Conservation (phyloP, 1,140 invertebrate species). For the Drosophila truncata region DNA sequence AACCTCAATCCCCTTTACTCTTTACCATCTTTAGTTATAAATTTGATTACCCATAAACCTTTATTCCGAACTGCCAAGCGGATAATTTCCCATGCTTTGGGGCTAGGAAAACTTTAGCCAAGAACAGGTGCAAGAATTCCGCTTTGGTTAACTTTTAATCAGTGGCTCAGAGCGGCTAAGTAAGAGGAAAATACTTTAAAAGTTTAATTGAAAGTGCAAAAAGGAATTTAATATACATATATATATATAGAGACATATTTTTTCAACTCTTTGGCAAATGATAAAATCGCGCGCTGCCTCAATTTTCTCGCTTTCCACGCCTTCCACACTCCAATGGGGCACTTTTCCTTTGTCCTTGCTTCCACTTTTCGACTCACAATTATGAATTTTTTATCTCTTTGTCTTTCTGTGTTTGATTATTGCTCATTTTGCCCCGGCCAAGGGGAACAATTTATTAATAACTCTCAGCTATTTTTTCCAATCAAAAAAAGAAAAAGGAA, state of each 20-base stretch:
- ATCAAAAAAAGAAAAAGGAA: constrained; percentile 26
- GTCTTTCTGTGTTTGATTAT: constrained; percentile 37
- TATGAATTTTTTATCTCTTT: constrained; percentile 41
- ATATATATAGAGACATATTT: constrained; percentile 3
- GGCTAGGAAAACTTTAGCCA: constrained; percentile 19
- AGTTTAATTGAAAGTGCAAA: constrained; percentile 52
- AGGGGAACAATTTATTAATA: constrained; percentile 49
- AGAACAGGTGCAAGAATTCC: constrained; percentile 21
- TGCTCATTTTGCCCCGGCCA: constrained; percentile 55
- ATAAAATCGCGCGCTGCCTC: constrained; percentile 19
- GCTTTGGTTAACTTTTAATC: constrained; percentile 38
- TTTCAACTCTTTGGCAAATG: constrained; percentile 25
- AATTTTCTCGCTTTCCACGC: constrained; percentile 5
- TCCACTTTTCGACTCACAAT: constrained; percentile 22
- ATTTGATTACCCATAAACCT: background rate
- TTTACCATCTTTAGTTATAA: background rate
- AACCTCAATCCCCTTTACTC: too few species aligned
- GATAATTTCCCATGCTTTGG: constrained; percentile 12
- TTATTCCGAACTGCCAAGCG: background rate
- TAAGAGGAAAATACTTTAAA: constrained; percentile 16
- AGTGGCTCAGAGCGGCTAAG: constrained; percentile 11
- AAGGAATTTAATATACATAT: constrained; percentile 2
- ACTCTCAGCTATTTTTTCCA: constrained; percentile 28
- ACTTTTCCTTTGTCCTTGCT: constrained; percentile 30
- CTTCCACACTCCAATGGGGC: background rate